These are phyloP conservation scores for Tauraco erythrolophus DNA, from an alignment of 2,113 vertebrate species.

Conservation along the genomic window DNA sequence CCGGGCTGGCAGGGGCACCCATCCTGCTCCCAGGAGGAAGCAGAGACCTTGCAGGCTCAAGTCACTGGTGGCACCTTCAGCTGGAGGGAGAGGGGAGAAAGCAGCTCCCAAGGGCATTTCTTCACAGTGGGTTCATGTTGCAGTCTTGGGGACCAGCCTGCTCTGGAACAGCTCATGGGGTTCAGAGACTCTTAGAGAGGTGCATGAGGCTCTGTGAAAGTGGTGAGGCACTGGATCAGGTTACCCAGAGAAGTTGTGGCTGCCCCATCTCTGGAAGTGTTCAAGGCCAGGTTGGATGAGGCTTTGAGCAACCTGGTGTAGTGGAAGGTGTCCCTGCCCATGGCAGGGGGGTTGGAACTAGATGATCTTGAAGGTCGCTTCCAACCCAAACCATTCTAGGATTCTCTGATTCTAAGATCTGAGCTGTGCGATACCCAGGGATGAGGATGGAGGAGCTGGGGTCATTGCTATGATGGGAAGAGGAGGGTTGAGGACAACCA, in stretches of 20 bases:
- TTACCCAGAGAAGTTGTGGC: too few species aligned
- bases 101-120: accelerated
- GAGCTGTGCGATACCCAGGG: not conserved
- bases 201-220: too few species aligned
- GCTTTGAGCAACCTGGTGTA: too few species aligned
- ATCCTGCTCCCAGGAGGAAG: not conserved
- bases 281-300: too few species aligned
- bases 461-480: not conserved
- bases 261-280: too few species aligned
- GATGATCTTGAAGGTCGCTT: too few species aligned
- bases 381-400: too few species aligned
- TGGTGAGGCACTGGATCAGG: too few species aligned
- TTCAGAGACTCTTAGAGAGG: not conserved
- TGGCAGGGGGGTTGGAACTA: too few species aligned
- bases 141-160: not conserved
- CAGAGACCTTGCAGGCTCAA: not conserved
- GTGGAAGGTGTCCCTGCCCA: too few species aligned
- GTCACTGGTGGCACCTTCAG: not conserved
- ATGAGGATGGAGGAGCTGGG: not conserved
- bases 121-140: accelerated
- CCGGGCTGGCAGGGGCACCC: not conserved
- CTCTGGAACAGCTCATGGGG: not conserved
- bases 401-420: too few species aligned
- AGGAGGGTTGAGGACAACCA: not conserved
- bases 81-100: not conserved